Percentiles rank a stretch among this genome's conserved stretches.
phyloP scores from a whole-genome alignment of 2,888 invertebrate species.

The Scelioninae gen. 2 region DNA sequence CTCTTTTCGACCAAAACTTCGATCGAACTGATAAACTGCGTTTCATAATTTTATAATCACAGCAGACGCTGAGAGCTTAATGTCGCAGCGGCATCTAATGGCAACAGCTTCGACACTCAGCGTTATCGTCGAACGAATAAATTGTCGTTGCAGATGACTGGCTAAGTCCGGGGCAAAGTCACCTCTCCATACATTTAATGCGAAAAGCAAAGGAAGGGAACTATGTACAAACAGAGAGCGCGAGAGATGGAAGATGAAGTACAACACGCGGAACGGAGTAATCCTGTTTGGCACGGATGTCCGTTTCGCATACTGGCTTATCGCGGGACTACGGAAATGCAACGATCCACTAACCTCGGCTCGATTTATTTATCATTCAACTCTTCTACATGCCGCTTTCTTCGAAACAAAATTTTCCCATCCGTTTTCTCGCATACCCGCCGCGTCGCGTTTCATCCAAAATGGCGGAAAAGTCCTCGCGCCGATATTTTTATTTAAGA shows the following conservation, averaged over 20 bases:
- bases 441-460: too few species aligned
- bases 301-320: constrained; percentile 52
- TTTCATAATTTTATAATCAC: constrained; percentile 24
- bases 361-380: constrained; percentile 7
- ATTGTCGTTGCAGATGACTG: constrained; percentile 45
- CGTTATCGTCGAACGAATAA: constrained; percentile 42
- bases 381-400: too few species aligned
- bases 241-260: constrained; percentile 27
- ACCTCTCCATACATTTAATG: constrained; percentile 36
- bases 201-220: constrained; percentile 10
- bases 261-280: constrained; percentile 44
- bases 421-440: too few species aligned
- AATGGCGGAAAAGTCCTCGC: too few species aligned
- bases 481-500: too few species aligned
- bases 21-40: constrained; percentile 20
- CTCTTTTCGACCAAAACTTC: constrained; percentile 1
- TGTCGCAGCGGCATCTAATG: constrained; percentile 20
- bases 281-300: constrained; percentile 56
- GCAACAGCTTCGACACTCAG: constrained; percentile 33
- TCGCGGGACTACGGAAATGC: constrained; percentile 42
- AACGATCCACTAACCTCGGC: constrained; percentile 40
- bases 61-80: constrained; percentile 18
- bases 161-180: constrained; percentile 46
- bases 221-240: not conserved
- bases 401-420: too few species aligned